These are phyloP conservation scores for Chondrosia reniformis DNA, from an alignment of 37 sponge, comb jelly and placozoan genomes.

Conservation along the genomic window DNA sequence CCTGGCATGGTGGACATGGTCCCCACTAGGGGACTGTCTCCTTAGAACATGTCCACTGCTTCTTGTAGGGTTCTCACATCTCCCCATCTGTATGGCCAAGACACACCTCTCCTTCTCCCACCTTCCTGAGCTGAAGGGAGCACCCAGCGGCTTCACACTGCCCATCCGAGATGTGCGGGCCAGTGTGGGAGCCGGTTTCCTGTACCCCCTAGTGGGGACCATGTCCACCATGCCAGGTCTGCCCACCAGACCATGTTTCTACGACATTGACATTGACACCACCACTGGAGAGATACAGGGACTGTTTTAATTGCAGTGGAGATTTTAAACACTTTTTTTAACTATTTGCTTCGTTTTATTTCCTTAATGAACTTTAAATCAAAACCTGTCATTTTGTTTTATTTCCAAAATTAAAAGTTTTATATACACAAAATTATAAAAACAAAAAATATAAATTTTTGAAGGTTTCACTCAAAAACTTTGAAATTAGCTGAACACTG, in stretches of 20 bases:
- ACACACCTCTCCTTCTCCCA: constrained; percentile 97
- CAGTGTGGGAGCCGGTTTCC: constrained; percentile 97
- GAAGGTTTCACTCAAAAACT: too few species aligned
- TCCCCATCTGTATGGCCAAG: constrained; percentile 99
- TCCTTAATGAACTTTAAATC: too few species aligned
- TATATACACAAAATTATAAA: too few species aligned
- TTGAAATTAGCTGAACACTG: too few species aligned
- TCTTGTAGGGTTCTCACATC: constrained; percentile 60
- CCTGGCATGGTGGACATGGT: constrained; percentile 98
- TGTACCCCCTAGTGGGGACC: constrained; percentile 94
- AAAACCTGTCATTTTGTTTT: too few species aligned
- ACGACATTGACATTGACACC: constrained; percentile 93
- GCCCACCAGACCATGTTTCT: constrained; percentile 94
- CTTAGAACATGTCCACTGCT: too few species aligned
- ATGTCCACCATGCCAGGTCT: constrained; percentile 99
- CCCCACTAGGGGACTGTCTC: constrained; percentile 96
- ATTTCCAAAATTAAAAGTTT: too few species aligned
- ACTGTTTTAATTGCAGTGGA: constrained; percentile 74
- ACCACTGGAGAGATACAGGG: constrained; percentile 89
- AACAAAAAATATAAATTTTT: too few species aligned
- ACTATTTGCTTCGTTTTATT: too few species aligned
- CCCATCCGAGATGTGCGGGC: constrained; percentile 93
- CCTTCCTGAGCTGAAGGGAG: constrained; percentile 85
- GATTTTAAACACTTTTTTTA: too few species aligned
- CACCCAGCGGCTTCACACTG: constrained; percentile 87